Conservation (phyloP, 2,113 vertebrate genomes). For the Eupsittula cactorum region DNA sequence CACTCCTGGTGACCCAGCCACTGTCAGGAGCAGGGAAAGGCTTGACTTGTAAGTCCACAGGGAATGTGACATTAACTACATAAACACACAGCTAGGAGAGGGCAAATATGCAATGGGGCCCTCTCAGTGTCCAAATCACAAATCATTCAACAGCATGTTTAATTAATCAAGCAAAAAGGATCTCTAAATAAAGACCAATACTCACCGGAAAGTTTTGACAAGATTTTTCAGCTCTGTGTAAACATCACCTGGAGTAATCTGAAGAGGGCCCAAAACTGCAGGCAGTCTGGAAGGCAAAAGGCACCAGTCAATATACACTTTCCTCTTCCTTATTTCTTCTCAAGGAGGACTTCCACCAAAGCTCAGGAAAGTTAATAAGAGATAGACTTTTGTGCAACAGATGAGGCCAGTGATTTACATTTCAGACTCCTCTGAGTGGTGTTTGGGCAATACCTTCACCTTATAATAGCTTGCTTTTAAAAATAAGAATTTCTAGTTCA, state of each 20-base stretch:
- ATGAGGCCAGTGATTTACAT: neutral
- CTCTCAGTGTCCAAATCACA: neutral
- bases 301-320: neutral
- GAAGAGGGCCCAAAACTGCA: constrained; percentile 82
- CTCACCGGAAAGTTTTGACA: constrained; percentile 91
- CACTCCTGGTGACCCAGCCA: constrained; percentile 52
- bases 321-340: neutral
- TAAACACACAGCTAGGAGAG: constrained; percentile 6
- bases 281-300: constrained; percentile 79
- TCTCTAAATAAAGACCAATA: neutral
- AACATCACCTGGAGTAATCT: constrained; percentile 83
- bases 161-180: neutral
- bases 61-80: constrained; percentile 6
- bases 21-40: constrained; percentile 27
- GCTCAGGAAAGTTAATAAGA: neutral
- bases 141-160: neutral
- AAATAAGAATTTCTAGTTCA: neutral
- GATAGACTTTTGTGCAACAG: neutral
- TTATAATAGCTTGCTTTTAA: neutral
- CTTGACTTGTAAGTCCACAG: constrained; percentile 23
- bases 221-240: constrained; percentile 86
- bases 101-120: neutral
- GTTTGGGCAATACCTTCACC: neutral
- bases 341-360: neutral
- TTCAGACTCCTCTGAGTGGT: neutral